Evolutionary conservation across 2,113 vertebrate genomes (phyloP).

Genomic region (Panthera uncia): DNA sequence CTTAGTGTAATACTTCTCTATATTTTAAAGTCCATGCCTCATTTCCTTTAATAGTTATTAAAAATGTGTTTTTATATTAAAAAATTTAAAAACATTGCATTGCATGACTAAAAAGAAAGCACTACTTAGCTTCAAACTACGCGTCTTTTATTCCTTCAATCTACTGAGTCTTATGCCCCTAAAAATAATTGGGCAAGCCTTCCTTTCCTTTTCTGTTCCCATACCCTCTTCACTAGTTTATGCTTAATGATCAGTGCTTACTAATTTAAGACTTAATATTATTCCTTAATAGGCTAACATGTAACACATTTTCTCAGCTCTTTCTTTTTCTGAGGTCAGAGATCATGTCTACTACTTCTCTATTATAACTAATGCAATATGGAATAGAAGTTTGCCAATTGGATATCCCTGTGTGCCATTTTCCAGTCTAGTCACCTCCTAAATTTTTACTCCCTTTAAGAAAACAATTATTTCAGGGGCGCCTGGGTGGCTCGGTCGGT

Average conservation of each 20-base stretch:
- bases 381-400: background rate
- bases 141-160: background rate
- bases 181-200: background rate
- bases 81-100: background rate
- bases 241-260: background rate
- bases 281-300: background rate
- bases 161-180: background rate
- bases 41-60: conserved; percentile 7
- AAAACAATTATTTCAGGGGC: background rate
- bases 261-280: background rate
- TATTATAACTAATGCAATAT: background rate
- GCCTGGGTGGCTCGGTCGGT: no score
- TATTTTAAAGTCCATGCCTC: background rate
- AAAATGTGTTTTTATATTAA: background rate
- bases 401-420: background rate
- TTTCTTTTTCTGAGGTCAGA: background rate
- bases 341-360: background rate
- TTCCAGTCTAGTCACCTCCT: background rate
- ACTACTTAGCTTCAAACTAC: background rate
- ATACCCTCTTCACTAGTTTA: background rate
- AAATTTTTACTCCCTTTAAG: background rate
- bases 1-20: background rate
- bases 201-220: background rate
- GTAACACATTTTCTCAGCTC: background rate
- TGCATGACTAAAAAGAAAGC: background rate